Conservation (phyloP, 2,888 invertebrate species). For the Drosophila colorata region DNA sequence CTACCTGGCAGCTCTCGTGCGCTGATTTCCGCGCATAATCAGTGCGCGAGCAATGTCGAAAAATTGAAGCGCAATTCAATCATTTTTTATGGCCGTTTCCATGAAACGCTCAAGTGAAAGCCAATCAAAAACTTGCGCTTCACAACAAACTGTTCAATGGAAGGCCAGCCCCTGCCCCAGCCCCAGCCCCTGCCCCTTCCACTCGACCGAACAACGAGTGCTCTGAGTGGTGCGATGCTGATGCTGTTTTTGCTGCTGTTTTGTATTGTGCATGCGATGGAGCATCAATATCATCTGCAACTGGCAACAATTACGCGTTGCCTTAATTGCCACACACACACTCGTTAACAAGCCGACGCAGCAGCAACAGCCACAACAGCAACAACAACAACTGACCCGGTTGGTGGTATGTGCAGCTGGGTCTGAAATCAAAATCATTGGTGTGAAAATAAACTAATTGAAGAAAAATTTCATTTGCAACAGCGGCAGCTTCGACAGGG, state of each 20-base stretch:
- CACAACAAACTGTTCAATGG: slow-evolving; percentile 68
- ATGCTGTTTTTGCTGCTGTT: slow-evolving; percentile 5
- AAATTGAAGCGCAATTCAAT: slow-evolving; percentile 69
- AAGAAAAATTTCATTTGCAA: slow-evolving; percentile 77
- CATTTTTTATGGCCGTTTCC: slow-evolving; percentile 64
- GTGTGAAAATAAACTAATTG: slow-evolving; percentile 81
- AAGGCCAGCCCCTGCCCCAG: slow-evolving; percentile 23
- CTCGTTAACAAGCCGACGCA: slow-evolving; percentile 58
- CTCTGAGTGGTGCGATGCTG: slow-evolving; percentile 29
- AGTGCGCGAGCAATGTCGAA: slow-evolving; percentile 30
- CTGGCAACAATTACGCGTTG: slow-evolving; percentile 79
- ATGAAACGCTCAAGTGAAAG: slow-evolving; percentile 52
- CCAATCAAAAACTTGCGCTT: slow-evolving; percentile 76
- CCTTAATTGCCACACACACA: slow-evolving; percentile 72
- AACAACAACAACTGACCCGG: slow-evolving; percentile 29
- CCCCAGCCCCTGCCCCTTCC: neutral
- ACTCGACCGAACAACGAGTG: slow-evolving; percentile 31
- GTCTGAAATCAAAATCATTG: slow-evolving; percentile 76
- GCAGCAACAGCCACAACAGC: slow-evolving; percentile 8
- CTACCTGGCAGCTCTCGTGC: neutral
- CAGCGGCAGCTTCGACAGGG: slow-evolving; percentile 15
- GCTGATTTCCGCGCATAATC: slow-evolving; percentile 60
- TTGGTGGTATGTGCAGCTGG: slow-evolving; percentile 33
- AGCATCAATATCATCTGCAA: slow-evolving; percentile 75
- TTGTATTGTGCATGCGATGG: slow-evolving; percentile 27